Evolutionary conservation across 2,113 vertebrate species (phyloP).

Genomic region (Pedionomus torquatus): DNA sequence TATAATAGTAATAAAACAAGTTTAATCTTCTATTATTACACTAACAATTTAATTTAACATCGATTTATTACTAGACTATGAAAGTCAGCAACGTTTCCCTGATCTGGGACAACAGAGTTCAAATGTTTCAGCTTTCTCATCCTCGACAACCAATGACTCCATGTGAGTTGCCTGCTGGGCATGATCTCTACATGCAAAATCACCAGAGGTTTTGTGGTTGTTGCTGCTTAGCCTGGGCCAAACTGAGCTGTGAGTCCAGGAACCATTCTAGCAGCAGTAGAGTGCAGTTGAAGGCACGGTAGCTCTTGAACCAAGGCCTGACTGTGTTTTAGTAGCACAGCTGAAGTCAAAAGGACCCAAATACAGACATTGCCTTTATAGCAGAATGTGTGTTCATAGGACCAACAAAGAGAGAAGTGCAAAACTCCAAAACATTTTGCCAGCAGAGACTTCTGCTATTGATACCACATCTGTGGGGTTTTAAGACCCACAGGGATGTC

Average conservation of each 20-base stretch:
- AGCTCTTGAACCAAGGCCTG: background rate
- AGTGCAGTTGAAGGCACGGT: background rate
- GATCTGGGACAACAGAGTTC: background rate
- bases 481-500: background rate
- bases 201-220: background rate
- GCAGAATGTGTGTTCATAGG: background rate
- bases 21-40: background rate
- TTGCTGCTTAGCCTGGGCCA: background rate
- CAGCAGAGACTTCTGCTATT: background rate
- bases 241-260: rapidly evolving
- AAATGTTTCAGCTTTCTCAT: background rate
- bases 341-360: background rate
- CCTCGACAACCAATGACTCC: background rate
- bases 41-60: background rate
- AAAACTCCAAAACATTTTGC: background rate
- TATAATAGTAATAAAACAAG: background rate
- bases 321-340: background rate
- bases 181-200: background rate
- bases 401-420: background rate
- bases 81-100: background rate
- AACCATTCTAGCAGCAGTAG: background rate
- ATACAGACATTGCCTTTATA: background rate
- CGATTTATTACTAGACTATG: background rate
- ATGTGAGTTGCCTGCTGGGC: background rate
- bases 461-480: background rate